Conservation (phyloP, 2,888 invertebrate genomes). For the Apamea monoglypha region DNA sequence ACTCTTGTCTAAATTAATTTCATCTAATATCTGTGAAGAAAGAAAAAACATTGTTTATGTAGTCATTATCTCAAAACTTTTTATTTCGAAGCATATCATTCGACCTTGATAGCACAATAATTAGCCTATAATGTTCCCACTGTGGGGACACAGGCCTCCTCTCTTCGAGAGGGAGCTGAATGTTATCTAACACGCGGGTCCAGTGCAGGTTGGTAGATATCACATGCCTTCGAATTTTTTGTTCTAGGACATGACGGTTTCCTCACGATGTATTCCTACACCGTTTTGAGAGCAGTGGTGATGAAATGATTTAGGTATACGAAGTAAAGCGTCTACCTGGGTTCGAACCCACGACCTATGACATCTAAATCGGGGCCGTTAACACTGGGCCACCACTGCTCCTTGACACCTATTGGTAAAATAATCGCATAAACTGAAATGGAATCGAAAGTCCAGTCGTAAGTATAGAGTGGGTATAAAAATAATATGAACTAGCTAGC, state of each 20-base stretch:
- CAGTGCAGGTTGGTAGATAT: background rate
- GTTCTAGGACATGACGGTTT: background rate
- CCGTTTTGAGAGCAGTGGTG: background rate
- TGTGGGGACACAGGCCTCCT: background rate
- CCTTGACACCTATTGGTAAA: background rate
- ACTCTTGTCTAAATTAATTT: slow-evolving; percentile 91
- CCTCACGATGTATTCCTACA: background rate
- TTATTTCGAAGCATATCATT: background rate
- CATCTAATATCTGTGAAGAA: slow-evolving; percentile 90
- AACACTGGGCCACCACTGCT: background rate
- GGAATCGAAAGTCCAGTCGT: background rate
- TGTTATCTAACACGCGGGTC: no score
- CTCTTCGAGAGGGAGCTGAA: background rate
- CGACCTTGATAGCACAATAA: background rate
- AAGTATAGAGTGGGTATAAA: background rate
- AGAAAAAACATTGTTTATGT: background rate
- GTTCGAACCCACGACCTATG: background rate
- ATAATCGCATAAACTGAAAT: background rate
- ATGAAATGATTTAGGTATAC: background rate
- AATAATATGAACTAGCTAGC: background rate
- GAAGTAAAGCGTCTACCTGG: background rate
- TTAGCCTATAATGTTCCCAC: background rate
- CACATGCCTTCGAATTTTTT: background rate
- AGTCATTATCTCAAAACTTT: background rate
- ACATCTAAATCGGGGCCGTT: background rate